Base-by-base conservation (phyloP, 2,113 vertebrate species). In the Cyprinodon tularosa region DNA sequence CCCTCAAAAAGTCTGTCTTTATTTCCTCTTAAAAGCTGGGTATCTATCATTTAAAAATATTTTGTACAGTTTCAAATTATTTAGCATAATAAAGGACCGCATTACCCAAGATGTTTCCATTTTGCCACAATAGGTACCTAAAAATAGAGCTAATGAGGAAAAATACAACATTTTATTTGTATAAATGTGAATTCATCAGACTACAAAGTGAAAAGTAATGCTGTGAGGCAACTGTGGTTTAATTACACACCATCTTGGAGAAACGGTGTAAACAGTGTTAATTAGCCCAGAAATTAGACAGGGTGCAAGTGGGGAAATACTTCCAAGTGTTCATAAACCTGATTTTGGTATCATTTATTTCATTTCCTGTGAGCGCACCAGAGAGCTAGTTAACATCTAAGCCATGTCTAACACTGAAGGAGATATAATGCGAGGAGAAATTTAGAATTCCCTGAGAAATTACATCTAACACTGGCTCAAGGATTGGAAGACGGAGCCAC, bases 271-370 rank as follows among this genome's bases (percentile, higher is more conserved):
- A 42, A 76, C 44, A 40, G 20, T 68, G 67, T 77, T 90, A 91
- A 89, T 84, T 89, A 82, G 81, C 64, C 66, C 38, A 42, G 60
- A 76, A 83, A 86, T 71, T 50, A 82, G 37, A 71, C 12, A 57
- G 0, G 36, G 65, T 45, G 50, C 75, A 53, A 76, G 20, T 72
- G 82, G 83, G 87, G 72, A 80, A 78, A 78, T 12, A 60, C 20
- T 74, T 71, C 37, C 62, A 66, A 76, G 39, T 70, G 82, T 70
- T 66, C 63, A 82, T 63, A 71, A 72, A 68, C 60, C 10, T 65
- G 40, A 62, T 64, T 85, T 81, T 77, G 77, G 87, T 74, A 77
- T 70, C 12, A 22, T 50, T 60, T 36, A 44, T 73, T 66, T 62
- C 4, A 73, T 71, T 69, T 63, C 48, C 38, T 11, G 37, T 6